Base-by-base conservation (phyloP, 2,888 invertebrate genomes). In the Ichneumoninae sp. region DNA sequence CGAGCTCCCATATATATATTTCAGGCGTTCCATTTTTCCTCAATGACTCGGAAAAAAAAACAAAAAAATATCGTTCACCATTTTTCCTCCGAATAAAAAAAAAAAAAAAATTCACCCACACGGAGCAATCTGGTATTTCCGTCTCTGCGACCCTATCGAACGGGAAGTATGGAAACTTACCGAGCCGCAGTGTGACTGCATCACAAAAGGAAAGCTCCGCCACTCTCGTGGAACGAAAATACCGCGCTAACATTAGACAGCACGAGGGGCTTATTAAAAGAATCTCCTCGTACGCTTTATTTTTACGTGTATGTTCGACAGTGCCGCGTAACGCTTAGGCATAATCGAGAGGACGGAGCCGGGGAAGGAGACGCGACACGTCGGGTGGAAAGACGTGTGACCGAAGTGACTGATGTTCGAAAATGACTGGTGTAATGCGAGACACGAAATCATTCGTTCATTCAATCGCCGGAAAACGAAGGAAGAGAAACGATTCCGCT, bases 381-480 rank as follows among this genome's bases (percentile, higher is more conserved):
- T 6, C 22, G 54, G 30, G 13, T 40, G 30, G n/a, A 10, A 19
- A 68, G 47, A 60, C 63, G 30, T 33, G 26, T 40, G 76, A 66
- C 50, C 63, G 63, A 30, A 26, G 30, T 83, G 65, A 83, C 73
- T 80, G 69, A 83, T 76, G 83, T 80, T 63, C 16, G 16, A 68
- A 83, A 83, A 80, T 80, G 71, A 73, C 71, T 60, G 26, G 66
- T 76, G 80, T 83, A 83, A 83, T 47, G 66, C 70, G 80, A 76
- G 76, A 78, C 80, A 80, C 79, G 76, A 80, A 83, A 76, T 68
- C 36, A 71, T 83, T 71, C 83, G 40, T 80, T 80, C 76, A 44
- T 76, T 80, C 71, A 66, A 66, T 54, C 22, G 68, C 52, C 54
- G 60, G 36, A 44, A 26, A 76, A 54, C 10, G 30, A 40, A 68